Evolutionary conservation across 1,140 invertebrate genomes (phyloP), one percentile per base, ranked within the genome.

Genomic region (Drosophila tani): DNA sequence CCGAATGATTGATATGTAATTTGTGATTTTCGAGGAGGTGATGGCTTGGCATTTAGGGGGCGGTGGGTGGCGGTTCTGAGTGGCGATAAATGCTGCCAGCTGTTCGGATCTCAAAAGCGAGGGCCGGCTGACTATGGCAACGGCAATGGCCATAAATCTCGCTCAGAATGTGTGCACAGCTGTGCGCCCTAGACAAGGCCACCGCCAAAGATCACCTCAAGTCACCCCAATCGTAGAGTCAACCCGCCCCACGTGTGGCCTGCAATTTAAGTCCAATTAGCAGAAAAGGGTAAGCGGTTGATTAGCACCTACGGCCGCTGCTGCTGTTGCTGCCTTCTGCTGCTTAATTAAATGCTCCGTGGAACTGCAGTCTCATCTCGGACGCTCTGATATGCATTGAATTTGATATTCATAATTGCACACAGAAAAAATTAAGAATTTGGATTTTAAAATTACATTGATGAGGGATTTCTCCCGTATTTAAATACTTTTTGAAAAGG

Each of bases 201-300:
- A 75, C 40, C 57, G 55, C 46, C 21, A 59, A 58, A 59, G 40
- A 53, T 58, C 53, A 40, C 19, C n/a, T 56, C 41, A 45, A 17
- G 27, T 49, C 63, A 57, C 19, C 47, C n/a, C 21, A 29, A 12
- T 24, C 1, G 11, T 2, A 9, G 9, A 0, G 0, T 1, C 21
- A 11, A 5, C 15, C 5, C 12, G 9, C 45, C 19, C n/a, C 27
- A 21, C 7, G 32, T 17, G 41, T 40, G 24, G 51, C 17, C 55
- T 75, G 71, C 76, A 87, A 83, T 87, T 88, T 81, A 83, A 88
- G 45, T 71, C 77, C 77, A 87, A 87, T 87, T 87, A 87, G 84
- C 68, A 49, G 64, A 74, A 77, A 82, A 80, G 84, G 84, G 84
- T 81, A 78, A 80, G 11, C 76, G 58, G 56, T 55, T 82, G 82